phyloP scores from a whole-genome alignment of 1,140 invertebrate species.

The Bombus terrestris region DNA sequence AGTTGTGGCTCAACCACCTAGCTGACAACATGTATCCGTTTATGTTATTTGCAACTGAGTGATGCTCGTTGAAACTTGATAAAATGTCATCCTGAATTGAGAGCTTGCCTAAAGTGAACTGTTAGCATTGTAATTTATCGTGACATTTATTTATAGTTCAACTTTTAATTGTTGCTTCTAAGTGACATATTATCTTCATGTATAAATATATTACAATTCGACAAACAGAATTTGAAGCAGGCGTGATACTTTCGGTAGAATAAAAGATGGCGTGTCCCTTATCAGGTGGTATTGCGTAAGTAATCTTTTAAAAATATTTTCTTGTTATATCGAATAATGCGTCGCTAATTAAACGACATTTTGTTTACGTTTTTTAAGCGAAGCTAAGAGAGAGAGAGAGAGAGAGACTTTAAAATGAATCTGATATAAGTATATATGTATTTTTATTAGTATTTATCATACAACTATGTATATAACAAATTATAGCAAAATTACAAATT shows the following conservation, averaged over 20 bases:
- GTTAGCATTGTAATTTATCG: background rate
- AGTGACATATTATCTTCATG: background rate
- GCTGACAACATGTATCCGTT: constrained; percentile 43
- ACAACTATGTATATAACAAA: background rate
- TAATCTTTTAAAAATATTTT: constrained; percentile 28
- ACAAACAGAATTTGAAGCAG: background rate
- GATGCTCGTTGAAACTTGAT: background rate
- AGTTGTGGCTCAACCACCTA: constrained; percentile 57
- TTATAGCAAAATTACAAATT: background rate
- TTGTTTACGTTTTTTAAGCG: background rate
- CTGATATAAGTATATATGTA: background rate
- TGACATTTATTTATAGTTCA: background rate
- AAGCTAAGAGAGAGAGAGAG: background rate
- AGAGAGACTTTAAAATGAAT: background rate
- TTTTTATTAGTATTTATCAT: background rate
- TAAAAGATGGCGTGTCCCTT: constrained; percentile 61
- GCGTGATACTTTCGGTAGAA: background rate
- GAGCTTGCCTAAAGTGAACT: background rate
- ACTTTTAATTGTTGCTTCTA: background rate
- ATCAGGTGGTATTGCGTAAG: constrained; percentile 48
- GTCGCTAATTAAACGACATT: background rate
- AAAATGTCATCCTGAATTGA: constrained; percentile 1
- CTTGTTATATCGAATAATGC: background rate
- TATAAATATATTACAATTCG: background rate
- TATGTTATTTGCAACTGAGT: constrained; percentile 8